Percentiles rank a stretch among this genome's conserved stretches.
Conservation (phyloP, 2,797 vertebrate species). For the Gambelia wislizenii region DNA sequence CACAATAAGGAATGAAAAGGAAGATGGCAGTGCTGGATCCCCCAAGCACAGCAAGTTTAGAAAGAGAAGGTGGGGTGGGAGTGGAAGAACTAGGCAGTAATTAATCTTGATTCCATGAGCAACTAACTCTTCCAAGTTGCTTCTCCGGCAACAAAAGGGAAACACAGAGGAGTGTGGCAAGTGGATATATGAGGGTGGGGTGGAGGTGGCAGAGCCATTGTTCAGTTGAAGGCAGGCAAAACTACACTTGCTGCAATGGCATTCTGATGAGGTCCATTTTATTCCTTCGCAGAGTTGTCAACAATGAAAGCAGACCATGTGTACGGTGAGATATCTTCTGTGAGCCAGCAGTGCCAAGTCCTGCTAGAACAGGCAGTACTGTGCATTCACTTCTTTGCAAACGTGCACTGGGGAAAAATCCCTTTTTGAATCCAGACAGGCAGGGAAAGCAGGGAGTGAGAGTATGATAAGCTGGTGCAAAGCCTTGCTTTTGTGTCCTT, state of each 20-base stretch:
- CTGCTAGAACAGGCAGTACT: slow-evolving; percentile 11
- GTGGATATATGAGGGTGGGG: neutral
- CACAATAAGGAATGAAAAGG: neutral
- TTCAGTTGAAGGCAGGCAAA: slow-evolving; percentile 24
- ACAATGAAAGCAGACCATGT: slow-evolving; percentile 45
- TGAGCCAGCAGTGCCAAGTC: slow-evolving; percentile 21
- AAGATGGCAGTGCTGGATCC: slow-evolving; percentile 11
- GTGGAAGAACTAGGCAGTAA: slow-evolving; percentile 29
- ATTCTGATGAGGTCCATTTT: slow-evolving; percentile 46
- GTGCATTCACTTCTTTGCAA: neutral
- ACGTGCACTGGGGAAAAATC: neutral
- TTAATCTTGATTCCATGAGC: slow-evolving; percentile 54
- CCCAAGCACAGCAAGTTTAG: slow-evolving; percentile 13
- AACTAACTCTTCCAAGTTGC: slow-evolving; percentile 32
- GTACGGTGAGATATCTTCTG: slow-evolving; percentile 37
- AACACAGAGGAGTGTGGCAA: neutral
- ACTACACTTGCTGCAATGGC: slow-evolving; percentile 15
- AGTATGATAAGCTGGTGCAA: neutral
- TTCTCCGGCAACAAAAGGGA: slow-evolving; percentile 35
- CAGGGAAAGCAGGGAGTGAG: neutral
- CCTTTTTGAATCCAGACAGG: neutral
- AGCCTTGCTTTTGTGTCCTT: neutral
- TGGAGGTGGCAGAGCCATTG: slow-evolving; percentile 1
- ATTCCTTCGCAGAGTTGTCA: slow-evolving; percentile 36
- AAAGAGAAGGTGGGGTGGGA: slow-evolving; percentile 24